Conservation (phyloP, 92 coral and sea anemone genomes). For the Diadumene lineata region DNA sequence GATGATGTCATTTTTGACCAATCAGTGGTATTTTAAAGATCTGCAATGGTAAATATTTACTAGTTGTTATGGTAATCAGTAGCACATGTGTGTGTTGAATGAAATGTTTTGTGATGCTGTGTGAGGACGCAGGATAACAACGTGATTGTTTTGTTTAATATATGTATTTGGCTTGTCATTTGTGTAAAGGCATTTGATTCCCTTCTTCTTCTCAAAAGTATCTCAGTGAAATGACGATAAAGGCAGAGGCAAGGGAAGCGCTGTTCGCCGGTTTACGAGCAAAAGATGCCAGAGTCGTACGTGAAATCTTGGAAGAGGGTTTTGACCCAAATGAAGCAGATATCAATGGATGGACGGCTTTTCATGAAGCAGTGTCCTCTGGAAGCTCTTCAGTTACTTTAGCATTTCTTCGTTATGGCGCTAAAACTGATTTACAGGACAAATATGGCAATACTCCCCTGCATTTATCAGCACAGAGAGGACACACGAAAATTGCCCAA, state of each 20-base stretch:
- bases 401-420: constrained; percentile 58
- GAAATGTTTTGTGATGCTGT: neutral
- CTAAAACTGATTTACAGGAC: constrained; percentile 66
- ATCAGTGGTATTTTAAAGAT: constrained; percentile 6
- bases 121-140: no score
- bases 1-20: constrained; percentile 31
- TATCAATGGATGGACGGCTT: constrained; percentile 62
- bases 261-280: constrained; percentile 59
- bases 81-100: constrained; percentile 3
- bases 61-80: constrained; percentile 55
- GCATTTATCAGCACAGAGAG: constrained; percentile 65
- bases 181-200: neutral
- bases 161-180: neutral
- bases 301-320: constrained; percentile 51
- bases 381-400: constrained; percentile 42
- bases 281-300: constrained; percentile 44
- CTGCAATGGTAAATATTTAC: constrained; percentile 67
- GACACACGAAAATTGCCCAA: constrained; percentile 56
- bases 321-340: constrained; percentile 61
- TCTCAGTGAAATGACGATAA: constrained; percentile 56
- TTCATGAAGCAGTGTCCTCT: constrained; percentile 66
- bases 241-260: constrained; percentile 62
- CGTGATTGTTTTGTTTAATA: no score
- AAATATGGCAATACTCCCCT: constrained; percentile 44
- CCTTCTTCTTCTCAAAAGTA: neutral